Evolutionary conservation across 2,797 vertebrate genomes (phyloP), one percentile per base, ranked within the genome.

Genomic region (Clarias platycephalus): DNA sequence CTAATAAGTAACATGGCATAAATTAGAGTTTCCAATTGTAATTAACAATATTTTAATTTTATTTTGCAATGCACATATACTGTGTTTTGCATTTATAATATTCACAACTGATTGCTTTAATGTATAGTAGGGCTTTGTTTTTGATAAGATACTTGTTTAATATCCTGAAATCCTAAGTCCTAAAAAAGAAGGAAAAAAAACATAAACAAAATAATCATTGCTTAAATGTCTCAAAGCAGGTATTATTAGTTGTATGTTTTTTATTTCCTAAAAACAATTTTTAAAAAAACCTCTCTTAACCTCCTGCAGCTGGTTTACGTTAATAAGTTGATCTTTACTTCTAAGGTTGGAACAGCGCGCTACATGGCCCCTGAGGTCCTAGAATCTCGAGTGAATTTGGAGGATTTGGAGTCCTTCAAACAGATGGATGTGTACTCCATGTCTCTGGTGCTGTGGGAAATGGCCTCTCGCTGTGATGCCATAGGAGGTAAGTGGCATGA

Each of bases 381-480:
- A 24, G 96, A 97, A 90, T 97, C 97, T 82, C 92, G 96, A 83
- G 96, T 97, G 82, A 97, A 97, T 91, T 95, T 97, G 84, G 96
- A 97, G 88, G 97, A 97, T 89, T 92, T 96, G 22, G 96, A 97
- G 89, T 95, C 96, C 63, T 97, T 97, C 85, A 97, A 97, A 90
- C 97, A 97, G 92, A 97, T 97, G 94, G 97, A 97, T 2, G 96
- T 97, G 57, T 97, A 97, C 89, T 97, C 97, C 85, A 95, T 97
- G 95, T 94, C 97, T 70, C 93, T 97, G 1, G 96, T 97, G 72
- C 90, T 97, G 63, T 97, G 97, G 97, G 97, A 97, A 89, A 96
- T 97, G 95, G 94, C 94, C 4, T 97, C 97, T 62, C 94, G 96
- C 86, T 97, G 96, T 87, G 91, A 94, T 1, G 95, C 90, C 78